phyloP scores from a whole-genome alignment of 2,888 invertebrate genomes.

The Andricus curvator region DNA sequence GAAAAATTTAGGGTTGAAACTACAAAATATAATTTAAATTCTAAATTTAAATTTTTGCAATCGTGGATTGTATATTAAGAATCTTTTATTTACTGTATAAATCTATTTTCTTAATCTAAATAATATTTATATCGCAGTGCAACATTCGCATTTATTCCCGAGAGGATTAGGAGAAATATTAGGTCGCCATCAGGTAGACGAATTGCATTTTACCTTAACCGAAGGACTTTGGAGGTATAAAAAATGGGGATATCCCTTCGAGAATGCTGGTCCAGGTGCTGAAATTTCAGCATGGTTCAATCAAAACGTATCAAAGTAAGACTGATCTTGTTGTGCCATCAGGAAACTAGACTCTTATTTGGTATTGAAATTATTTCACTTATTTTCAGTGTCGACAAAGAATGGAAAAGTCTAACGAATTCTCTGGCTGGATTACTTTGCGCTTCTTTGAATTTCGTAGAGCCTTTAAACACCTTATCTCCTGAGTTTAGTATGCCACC shows the following conservation, averaged over 20 bases:
- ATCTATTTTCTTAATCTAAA: conserved; percentile 18
- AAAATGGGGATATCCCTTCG: conserved; percentile 95
- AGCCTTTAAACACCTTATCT: conserved; percentile 89
- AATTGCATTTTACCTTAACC: conserved; percentile 94
- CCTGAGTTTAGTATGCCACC: conserved; percentile 93
- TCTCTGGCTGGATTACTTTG: conserved; percentile 97
- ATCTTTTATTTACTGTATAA: neutral
- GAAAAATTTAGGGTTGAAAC: no score
- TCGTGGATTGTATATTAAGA: no score
- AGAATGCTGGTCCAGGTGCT: conserved; percentile 95
- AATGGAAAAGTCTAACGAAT: conserved; percentile 94
- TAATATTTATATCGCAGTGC: conserved; percentile 80
- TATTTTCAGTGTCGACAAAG: conserved; percentile 84
- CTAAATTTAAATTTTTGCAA: no score
- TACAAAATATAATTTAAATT: no score
- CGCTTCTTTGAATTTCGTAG: conserved; percentile 97
- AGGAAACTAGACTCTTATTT: neutral
- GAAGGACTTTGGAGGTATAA: conserved; percentile 97
- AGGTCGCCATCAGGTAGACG: conserved; percentile 90
- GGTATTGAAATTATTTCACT: conserved; percentile 43
- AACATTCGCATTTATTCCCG: conserved; percentile 93
- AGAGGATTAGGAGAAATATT: conserved; percentile 93
- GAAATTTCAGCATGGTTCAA: conserved; percentile 97
- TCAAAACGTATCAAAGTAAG: conserved; percentile 68
- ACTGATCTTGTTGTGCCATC: neutral